Conservation (phyloP, 2,797 vertebrate genomes). For the Enteromius anoplus region DNA sequence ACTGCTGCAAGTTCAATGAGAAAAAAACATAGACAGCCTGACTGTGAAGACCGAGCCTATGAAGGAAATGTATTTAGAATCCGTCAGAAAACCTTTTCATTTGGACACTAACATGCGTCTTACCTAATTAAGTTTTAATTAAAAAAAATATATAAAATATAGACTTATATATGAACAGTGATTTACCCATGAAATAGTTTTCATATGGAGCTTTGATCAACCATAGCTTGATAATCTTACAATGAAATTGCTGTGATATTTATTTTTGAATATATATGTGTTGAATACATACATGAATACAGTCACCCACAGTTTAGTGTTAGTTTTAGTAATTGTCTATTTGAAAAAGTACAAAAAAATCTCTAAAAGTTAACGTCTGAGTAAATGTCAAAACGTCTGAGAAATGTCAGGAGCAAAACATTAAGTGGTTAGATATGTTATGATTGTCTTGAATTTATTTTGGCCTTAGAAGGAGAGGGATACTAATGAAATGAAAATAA, state of each 20-base stretch:
- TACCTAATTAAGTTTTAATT: conserved; percentile 66
- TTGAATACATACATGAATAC: not conserved
- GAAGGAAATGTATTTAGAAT: conserved; percentile 71
- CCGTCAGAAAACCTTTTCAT: conserved; percentile 79
- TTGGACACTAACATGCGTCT: conserved; percentile 69
- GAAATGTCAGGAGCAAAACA: conserved; percentile 5
- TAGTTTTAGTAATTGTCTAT: not conserved
- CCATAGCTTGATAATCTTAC: not conserved
- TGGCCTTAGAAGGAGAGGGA: not conserved
- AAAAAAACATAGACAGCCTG: conserved; percentile 75
- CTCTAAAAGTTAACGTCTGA: not conserved
- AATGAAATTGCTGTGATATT: not conserved
- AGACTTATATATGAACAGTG: not conserved
- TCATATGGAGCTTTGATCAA: not conserved
- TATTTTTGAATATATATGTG: not conserved
- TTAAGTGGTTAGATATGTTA: not conserved
- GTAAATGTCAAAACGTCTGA: not conserved
- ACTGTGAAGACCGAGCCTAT: conserved; percentile 70
- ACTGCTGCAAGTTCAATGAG: conserved; percentile 80
- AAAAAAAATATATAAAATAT: not conserved
- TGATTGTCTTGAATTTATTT: conserved; percentile 11
- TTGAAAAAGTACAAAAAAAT: not conserved
- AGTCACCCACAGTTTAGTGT: not conserved
- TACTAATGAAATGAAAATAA: not conserved
- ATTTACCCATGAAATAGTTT: not conserved